Evolutionary conservation across 2,888 invertebrate species (phyloP).

Genomic region (Gnatocerus cornutus): DNA sequence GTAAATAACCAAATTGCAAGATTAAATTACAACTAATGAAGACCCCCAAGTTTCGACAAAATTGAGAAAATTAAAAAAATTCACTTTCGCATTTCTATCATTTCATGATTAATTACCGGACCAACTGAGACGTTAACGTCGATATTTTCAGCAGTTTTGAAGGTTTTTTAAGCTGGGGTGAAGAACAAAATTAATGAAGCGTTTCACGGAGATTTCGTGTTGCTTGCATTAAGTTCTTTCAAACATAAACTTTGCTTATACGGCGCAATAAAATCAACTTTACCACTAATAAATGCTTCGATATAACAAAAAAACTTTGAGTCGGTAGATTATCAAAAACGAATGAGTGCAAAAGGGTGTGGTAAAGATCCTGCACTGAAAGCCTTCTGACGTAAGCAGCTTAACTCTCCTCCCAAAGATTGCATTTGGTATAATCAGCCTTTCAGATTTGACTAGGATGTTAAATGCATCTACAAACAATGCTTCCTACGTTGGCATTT

Average conservation of each 20-base stretch:
- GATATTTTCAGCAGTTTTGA: no score
- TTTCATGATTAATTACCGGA: constrained; percentile 29
- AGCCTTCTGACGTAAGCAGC: constrained; percentile 27
- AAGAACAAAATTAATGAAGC: constrained; percentile 40
- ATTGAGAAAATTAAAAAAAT: background rate
- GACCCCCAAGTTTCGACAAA: background rate
- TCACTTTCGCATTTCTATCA: constrained; percentile 8
- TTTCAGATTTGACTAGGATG: constrained; percentile 28
- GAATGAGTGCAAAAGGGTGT: constrained; percentile 11
- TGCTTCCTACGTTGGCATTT: constrained; percentile 5
- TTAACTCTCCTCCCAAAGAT: constrained; percentile 14
- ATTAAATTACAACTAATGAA: constrained; percentile 21
- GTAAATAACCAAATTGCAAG: constrained; percentile 41
- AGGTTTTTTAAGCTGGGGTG: constrained; percentile 9
- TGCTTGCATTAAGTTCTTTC: constrained; percentile 20
- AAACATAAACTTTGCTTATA: constrained; percentile 23
- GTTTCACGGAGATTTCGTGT: constrained; percentile 28
- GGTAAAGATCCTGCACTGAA: constrained; percentile 25
- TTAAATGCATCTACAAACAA: constrained; percentile 38
- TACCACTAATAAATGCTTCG: constrained; percentile 10
- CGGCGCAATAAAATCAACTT: background rate
- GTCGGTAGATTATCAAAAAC: constrained; percentile 15
- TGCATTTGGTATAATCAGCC: constrained; percentile 37
- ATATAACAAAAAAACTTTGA: constrained; percentile 15
- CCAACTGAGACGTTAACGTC: constrained; percentile 33